Evolutionary conservation across 2,797 vertebrate species (phyloP), one percentile per base, ranked within the genome.

Genomic region (Tapera naevia): DNA sequence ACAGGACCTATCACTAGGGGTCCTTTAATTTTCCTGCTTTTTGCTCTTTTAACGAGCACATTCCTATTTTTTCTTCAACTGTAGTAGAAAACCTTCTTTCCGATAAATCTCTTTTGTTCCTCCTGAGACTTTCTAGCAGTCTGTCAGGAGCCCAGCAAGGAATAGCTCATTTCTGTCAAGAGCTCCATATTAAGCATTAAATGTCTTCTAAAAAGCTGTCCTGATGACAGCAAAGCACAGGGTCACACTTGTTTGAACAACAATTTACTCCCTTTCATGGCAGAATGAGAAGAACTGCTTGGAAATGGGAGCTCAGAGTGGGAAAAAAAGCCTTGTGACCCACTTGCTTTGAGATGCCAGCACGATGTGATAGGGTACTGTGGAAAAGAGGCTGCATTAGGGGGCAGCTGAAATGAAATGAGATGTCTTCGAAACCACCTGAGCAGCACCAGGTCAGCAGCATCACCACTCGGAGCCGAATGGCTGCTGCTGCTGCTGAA

Each of bases 131-230:
- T 60, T 91, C 69, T 74, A 72, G 75, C 91, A 95, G 89, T 78
- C 93, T 97, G 95, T 97, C 97, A 96, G 93, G 50, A 96, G 91
- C 92, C 78, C 92, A 83, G 94, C 88, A 86, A 84, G 91, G 93
- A 97, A 94, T 60, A 93, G 85, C 75, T 93, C 94, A 86, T 94
- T 97, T 97, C 96, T 97, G 97, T 96, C 95, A 95, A 90, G 91
- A 92, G 91, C 76, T 95, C 81, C 82, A 7, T 69, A 89, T 92
- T 96, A 96, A 83, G 88, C 53, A 94, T 84, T 93, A 92, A 86
- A 93, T 67, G 79, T 88, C 91, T 95, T 90, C 94, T 90, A 91
- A 95, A 89, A 94, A 73, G 80, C 21, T 70, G 80, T 82, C 62
- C 92, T 58, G 54, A 94, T 80, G 13, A 48, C 88, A 96, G 80